phyloP scores from a whole-genome alignment of 92 coral and sea anemone species.

The Phenganax stokvisi region DNA sequence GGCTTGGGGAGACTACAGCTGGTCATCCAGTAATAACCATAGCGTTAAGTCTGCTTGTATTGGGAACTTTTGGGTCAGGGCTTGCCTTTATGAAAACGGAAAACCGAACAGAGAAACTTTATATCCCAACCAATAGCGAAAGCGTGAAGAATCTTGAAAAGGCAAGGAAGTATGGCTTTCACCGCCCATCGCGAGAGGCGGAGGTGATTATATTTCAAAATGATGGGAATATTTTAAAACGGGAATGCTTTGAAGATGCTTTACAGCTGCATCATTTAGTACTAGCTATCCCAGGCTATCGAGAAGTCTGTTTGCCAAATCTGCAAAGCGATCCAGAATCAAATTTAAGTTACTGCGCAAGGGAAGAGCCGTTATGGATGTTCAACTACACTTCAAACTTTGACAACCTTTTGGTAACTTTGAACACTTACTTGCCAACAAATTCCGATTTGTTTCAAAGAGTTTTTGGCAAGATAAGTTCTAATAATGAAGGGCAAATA shows the following conservation, averaged over 20 bases:
- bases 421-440: not conserved
- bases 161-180: constrained; percentile 44
- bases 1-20: not conserved
- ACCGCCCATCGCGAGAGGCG: constrained; percentile 38
- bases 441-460: not conserved
- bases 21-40: constrained; percentile 18
- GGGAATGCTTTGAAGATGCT: constrained; percentile 53
- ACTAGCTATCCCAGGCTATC: constrained; percentile 10
- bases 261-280: constrained; percentile 36
- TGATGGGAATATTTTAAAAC: constrained; percentile 33
- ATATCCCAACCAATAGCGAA: constrained; percentile 75
- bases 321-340: not conserved
- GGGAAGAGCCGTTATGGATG: constrained; percentile 18
- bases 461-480: not conserved
- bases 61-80: constrained; percentile 67
- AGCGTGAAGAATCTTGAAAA: constrained; percentile 56
- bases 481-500: constrained; percentile 17
- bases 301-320: constrained; percentile 41
- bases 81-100: constrained; percentile 65
- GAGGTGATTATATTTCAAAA: constrained; percentile 44
- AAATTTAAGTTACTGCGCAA: not conserved
- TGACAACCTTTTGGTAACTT: not conserved
- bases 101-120: constrained; percentile 70
- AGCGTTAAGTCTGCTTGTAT: not conserved
- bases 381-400: constrained; percentile 18